Evolutionary conservation across 2,888 invertebrate genomes (phyloP).

Genomic region (Mantis religiosa): DNA sequence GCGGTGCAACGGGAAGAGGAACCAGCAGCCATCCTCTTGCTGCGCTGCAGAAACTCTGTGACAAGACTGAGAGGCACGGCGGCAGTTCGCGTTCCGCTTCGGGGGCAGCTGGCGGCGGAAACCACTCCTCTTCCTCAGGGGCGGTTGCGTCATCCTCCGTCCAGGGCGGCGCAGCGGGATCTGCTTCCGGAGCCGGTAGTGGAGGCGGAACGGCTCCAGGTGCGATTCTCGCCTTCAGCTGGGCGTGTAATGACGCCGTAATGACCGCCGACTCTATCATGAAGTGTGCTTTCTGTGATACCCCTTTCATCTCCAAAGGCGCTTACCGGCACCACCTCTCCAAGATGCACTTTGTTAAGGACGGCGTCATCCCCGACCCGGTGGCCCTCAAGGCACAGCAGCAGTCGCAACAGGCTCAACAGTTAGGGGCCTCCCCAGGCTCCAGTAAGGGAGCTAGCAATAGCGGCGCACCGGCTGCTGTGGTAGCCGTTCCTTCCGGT

Average conservation of each 20-base stretch:
- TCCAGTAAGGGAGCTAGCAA: slow-evolving; percentile 31
- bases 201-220: slow-evolving; percentile 53
- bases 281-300: slow-evolving; percentile 93
- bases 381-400: slow-evolving; percentile 57
- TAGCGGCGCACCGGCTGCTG: slow-evolving; percentile 23
- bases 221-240: slow-evolving; percentile 84
- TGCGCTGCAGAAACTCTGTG: slow-evolving; percentile 91
- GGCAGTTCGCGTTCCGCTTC: slow-evolving; percentile 37
- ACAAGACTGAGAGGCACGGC: slow-evolving; percentile 82
- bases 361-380: slow-evolving; percentile 78
- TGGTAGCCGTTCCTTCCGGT: slow-evolving; percentile 32
- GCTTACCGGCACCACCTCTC: slow-evolving; percentile 94
- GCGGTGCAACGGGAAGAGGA: slow-evolving; percentile 50
- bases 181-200: slow-evolving; percentile 38
- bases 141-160: slow-evolving; percentile 42
- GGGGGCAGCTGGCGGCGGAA: slow-evolving; percentile 44
- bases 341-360: slow-evolving; percentile 93
- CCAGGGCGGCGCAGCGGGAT: slow-evolving; percentile 33
- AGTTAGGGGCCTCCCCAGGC: slow-evolving; percentile 27
- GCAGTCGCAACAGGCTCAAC: slow-evolving; percentile 37
- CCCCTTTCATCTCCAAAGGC: slow-evolving; percentile 93
- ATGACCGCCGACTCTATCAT: slow-evolving; percentile 82
- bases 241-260: slow-evolving; percentile 91
- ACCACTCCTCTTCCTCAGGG: slow-evolving; percentile 38
- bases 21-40: slow-evolving; percentile 83